Percentiles rank a stretch among this genome's conserved stretches.
Conservation (phyloP, 2,888 invertebrate genomes). For the Cephus spinipes region DNA sequence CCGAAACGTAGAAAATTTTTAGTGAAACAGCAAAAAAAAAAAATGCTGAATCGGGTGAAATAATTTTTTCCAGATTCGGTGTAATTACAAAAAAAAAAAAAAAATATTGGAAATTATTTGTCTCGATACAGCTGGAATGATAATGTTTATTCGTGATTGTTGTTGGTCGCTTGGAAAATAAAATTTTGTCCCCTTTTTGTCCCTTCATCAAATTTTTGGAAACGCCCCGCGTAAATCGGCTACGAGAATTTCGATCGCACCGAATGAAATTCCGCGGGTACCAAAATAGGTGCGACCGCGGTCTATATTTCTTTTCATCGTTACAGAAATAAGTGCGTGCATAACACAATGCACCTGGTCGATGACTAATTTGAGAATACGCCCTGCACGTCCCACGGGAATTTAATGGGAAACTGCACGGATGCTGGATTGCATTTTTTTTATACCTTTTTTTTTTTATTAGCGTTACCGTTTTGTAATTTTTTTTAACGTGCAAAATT, state of each 20-base stretch:
- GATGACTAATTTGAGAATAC: background rate
- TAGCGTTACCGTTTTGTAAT: no score
- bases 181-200: no score
- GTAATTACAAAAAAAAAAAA: no score
- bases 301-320: slow-evolving; percentile 10
- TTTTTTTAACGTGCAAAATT: background rate
- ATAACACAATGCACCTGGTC: slow-evolving; percentile 2
- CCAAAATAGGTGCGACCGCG: slow-evolving; percentile 12
- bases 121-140: no score
- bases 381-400: background rate
- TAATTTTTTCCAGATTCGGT: background rate
- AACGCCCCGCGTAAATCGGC: background rate
- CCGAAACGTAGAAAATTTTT: background rate
- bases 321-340: background rate
- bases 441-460: no score
- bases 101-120: no score
- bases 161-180: no score
- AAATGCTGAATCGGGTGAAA: background rate
- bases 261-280: background rate
- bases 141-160: no score
- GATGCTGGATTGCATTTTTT: background rate
- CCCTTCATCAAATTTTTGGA: background rate
- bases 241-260: background rate
- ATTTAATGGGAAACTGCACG: background rate
- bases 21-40: background rate